Base-by-base conservation (phyloP, 2,888 invertebrate genomes). In the Synergus umbraculus region DNA sequence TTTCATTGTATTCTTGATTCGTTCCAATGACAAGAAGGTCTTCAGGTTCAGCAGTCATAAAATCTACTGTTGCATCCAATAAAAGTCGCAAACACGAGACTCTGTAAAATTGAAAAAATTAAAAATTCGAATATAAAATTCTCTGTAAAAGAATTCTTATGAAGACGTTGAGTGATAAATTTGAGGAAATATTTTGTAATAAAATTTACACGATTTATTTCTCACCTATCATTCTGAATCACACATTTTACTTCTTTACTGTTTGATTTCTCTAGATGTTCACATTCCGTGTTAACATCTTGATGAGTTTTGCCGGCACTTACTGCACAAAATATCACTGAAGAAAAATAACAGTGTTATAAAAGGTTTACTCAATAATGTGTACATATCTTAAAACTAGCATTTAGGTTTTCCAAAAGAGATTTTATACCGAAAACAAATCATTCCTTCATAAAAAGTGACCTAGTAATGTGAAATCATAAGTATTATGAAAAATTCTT, bases 31-130 rank as follows among this genome's bases (percentile, higher is more conserved):
- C 93, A 58, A 97, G 94, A 86, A 98, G 94, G 91, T 98, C 97
- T 89, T 98, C 97, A 0, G 98, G 96, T 77, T 96, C 96, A 88
- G 97, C 95, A 15, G 97, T 95, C 0, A 97, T 96, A 88, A 98
- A 96, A 92, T 98, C 98, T 0, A 96, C 98, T 0, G 95, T 94
- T 1, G 96, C 96, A 87, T 95, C 95, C 78, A 95, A 94, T 86
- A 98, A 95, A 84, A 95, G 94, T 7, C 96, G 94, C 81, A 98
- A 94, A 88, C 98, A 98, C 88, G 96, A 96, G 84, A 97, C 93
- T 82, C 97, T 97, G 41, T n/a, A 49, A 78, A 49, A 44, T 43
- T 10, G 9, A 67, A 67, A 22, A 0, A 46, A 67, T 67, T 58
- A 3, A 18, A 7, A 58, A 9, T 58, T 54, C 54, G 7, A 54